These are phyloP conservation scores for Corythornis vintsioides DNA, from an alignment of 2,113 vertebrate genomes.

Conservation along the genomic window DNA sequence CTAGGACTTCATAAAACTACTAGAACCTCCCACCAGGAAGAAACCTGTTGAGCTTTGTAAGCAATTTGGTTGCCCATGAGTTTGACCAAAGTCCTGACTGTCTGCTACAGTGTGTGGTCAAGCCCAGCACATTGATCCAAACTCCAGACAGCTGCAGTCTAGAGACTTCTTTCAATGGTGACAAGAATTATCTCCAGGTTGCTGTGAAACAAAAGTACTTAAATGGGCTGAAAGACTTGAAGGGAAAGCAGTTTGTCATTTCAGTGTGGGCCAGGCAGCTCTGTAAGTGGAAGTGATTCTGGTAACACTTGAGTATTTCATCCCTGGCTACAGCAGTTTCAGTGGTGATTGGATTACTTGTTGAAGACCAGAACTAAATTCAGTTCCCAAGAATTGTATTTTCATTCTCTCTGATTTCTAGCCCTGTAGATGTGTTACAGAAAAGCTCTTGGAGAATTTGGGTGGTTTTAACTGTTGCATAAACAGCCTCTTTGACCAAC, in stretches of 20 bases:
- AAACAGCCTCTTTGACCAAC: background rate
- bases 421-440: background rate
- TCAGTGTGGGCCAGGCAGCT: background rate
- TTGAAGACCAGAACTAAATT: background rate
- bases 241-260: background rate
- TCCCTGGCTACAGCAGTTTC: background rate
- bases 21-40: background rate
- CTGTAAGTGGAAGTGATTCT: background rate
- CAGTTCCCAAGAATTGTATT: background rate
- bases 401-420: background rate
- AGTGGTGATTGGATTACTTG: background rate
- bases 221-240: background rate
- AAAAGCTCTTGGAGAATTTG: background rate
- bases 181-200: background rate
- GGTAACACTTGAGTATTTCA: background rate
- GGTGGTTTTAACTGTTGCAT: background rate
- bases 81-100: background rate
- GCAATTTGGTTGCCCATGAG: background rate
- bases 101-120: background rate
- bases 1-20: background rate
- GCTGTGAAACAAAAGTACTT: background rate
- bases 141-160: background rate
- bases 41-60: background rate
- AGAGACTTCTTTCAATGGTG: background rate
- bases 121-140: background rate